phyloP scores from a whole-genome alignment of 2,888 invertebrate species.

The Gryllus longicercus region DNA sequence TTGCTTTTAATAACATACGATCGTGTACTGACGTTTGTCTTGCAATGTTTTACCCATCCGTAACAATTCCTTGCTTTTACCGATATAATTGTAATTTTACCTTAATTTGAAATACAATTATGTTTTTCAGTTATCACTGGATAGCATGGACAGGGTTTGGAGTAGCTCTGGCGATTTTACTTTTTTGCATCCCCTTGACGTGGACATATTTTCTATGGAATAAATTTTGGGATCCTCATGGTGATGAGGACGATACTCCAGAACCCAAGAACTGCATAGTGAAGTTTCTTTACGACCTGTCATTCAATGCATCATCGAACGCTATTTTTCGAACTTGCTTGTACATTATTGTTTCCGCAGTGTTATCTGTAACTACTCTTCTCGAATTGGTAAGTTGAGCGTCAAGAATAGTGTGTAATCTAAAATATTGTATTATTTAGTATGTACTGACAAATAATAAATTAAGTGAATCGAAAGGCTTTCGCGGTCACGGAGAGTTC shows the following conservation, averaged over 20 bases:
- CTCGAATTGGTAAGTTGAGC: slow-evolving; percentile 56
- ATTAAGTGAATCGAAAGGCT: too few species aligned
- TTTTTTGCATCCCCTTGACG: slow-evolving; percentile 62
- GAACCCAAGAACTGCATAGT: slow-evolving; percentile 55
- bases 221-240: slow-evolving; percentile 49
- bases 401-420: too few species aligned
- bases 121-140: slow-evolving; percentile 43
- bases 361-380: slow-evolving; percentile 62
- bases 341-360: slow-evolving; percentile 64
- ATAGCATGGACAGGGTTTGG: slow-evolving; percentile 51
- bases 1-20: too few species aligned
- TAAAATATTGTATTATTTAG: too few species aligned
- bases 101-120: neutral
- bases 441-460: too few species aligned
- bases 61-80: too few species aligned
- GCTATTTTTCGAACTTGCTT: slow-evolving; percentile 60
- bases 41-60: too few species aligned
- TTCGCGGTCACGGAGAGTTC: too few species aligned
- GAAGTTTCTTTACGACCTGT: slow-evolving; percentile 58
- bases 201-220: slow-evolving; percentile 76
- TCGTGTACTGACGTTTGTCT: too few species aligned
- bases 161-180: slow-evolving; percentile 50
- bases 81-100: too few species aligned
- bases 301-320: slow-evolving; percentile 60
- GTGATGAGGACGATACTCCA: slow-evolving; percentile 45